Evolutionary conservation across 2,888 invertebrate genomes (phyloP), one percentile per base, ranked within the genome.

Genomic region (Xanthorhoe designata): DNA sequence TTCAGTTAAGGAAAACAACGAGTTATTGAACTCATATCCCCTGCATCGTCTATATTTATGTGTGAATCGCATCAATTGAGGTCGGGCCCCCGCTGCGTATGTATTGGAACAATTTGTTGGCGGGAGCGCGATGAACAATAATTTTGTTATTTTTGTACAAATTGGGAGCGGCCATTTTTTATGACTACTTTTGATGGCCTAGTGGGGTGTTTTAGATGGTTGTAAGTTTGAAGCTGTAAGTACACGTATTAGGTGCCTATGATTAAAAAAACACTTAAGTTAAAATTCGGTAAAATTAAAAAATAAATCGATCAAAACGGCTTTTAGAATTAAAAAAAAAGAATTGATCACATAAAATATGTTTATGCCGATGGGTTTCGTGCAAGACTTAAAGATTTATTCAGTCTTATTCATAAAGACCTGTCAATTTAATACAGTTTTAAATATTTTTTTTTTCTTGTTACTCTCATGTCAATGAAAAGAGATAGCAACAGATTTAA

Each of bases 11-110:
- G 52, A 47, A 54, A 47, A 59, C 38, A 24, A 58, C 15, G 35
- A 54, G 58, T 65, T 29, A 57, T 60, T 53, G 65, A 53, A 56
- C 54, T 29, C 63, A 57, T 54, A 64, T 73, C 80, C 69, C 82
- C 81, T 79, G 74, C 76, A 29, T 59, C 6, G 81, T 38, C 61
- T 72, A 76, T 78, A 76, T 78, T 68, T 64, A 56, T 42, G 68
- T 70, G 57, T 68, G 68, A 73, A 75, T 72, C 55, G 50, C 75
- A 77, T 77, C 79, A 72, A 81, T 77, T 79, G 80, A 72, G 78
- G 75, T 69, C 74, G 73, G 51, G 68, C 75, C 78, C 72, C 78
- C 72, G 73, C 80, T 70, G 78, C 52, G 82, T 51, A 13, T 60
- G 50, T 50, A 72, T 70, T 56, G 61, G 66, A 66, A 63, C 61